phyloP scores from a whole-genome alignment of 2,797 vertebrate species.

The Peromyscus aztecus region DNA sequence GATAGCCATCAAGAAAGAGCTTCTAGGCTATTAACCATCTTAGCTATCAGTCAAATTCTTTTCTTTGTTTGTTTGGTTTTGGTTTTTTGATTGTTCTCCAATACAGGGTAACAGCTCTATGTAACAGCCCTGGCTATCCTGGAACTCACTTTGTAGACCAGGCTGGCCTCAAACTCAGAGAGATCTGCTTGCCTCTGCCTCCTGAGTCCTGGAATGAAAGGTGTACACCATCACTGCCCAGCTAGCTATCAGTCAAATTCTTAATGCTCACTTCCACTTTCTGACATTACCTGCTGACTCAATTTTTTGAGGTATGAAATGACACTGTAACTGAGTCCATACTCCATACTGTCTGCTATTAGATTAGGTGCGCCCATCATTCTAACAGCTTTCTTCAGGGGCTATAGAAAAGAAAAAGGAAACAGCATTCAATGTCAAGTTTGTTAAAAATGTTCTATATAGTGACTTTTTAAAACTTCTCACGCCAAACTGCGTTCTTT shows the following conservation, averaged over 20 bases:
- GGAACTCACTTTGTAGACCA: neutral
- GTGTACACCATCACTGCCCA: neutral
- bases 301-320: slow-evolving; percentile 93
- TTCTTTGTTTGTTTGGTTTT: neutral
- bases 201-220: neutral
- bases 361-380: slow-evolving; percentile 92
- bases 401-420: slow-evolving; percentile 83
- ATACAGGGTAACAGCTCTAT: neutral
- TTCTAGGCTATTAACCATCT: neutral
- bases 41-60: neutral
- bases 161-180: neutral
- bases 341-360: slow-evolving; percentile 91
- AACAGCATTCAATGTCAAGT: slow-evolving; percentile 49
- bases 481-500: neutral
- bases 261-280: slow-evolving; percentile 75
- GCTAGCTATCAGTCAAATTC: neutral
- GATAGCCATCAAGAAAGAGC: neutral
- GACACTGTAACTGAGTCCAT: slow-evolving; percentile 92
- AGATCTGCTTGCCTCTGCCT: neutral
- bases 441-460: slow-evolving; percentile 30
- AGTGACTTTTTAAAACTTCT: slow-evolving; percentile 48
- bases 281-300: slow-evolving; percentile 91
- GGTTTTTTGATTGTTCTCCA: neutral
- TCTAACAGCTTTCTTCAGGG: slow-evolving; percentile 91
- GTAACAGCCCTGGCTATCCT: neutral